Base-by-base conservation (phyloP, 2,888 invertebrate genomes). In the Tridacna crocea region DNA sequence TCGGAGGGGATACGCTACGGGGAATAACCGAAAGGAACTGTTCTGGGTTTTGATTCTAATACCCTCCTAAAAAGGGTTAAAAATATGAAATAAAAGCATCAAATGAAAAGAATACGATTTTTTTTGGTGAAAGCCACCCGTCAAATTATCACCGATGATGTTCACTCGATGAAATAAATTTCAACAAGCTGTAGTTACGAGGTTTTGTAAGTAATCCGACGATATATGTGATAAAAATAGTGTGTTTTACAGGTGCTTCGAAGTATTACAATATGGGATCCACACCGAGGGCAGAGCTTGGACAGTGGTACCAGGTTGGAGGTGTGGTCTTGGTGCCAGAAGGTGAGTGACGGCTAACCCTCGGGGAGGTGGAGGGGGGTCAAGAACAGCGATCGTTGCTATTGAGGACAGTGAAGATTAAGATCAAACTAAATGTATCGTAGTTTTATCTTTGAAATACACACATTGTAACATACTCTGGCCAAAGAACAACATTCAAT, bases 281-380 rank as follows among this genome's bases (percentile, higher is more conserved):
- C 12, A 75, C 75, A 10, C 75, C 75, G 19, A 58, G 70, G 19
- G 75, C 75, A 12, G 58, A 70, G 48, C 61, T 63, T 4, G 79
- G 79, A 17, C 26, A 70, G 12, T 79, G 79, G 79, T 75, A 70
- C 19, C 47, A 75, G 47, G 58, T 75, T 24, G 79, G 79, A 6
- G 79, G 74, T 36, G 70, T 79, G 13, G 22, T 68, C 13, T 61
- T 51, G 36, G 48, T 79, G 8, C 51, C 58, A 3, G 75, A 60
- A 70, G 79, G 79, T 79, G 72, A 24, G 77, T n/a, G 22, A 24
- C 24, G 8, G n/a, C 22, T 26, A 63, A 26, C 63, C 63, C 17
- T 15, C 4, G 15, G 26, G n/a, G 2, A 4, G 4, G 24, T 6
- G 1, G 3, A 19, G 26, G n/a, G 2, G 22, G 4, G 24, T 6